phyloP scores from a whole-genome alignment of 2,113 vertebrate species.

The Ia io region DNA sequence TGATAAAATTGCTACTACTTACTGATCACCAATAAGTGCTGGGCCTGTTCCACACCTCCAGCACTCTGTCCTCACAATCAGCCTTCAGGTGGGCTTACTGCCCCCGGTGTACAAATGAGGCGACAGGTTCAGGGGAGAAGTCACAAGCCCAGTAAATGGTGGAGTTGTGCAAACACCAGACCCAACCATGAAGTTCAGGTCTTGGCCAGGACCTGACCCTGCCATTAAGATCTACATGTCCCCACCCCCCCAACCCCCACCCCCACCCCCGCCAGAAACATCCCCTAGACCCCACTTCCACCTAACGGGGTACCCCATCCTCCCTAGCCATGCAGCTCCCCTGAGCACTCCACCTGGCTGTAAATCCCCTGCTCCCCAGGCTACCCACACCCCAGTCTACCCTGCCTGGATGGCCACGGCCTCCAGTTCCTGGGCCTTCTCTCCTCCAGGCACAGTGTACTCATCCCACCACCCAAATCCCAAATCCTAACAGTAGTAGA shows the following conservation, averaged over 20 bases:
- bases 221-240: too few relatives aligned
- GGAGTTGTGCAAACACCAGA: background rate
- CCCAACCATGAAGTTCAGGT: background rate
- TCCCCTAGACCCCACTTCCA: background rate
- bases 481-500: background rate
- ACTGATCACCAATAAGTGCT: background rate
- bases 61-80: background rate
- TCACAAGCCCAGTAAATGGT: background rate
- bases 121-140: background rate
- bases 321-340: background rate
- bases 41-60: background rate
- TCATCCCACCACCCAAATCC: background rate
- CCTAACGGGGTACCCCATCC: background rate
- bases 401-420: background rate
- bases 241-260: background rate
- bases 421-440: background rate
- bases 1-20: background rate
- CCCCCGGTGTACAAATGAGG: background rate
- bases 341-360: background rate
- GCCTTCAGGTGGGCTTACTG: background rate
- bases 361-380: background rate
- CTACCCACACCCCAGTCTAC: background rate
- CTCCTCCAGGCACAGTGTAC: background rate
- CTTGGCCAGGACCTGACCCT: background rate
- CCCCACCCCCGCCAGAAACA: background rate